A percentile compares a stretch with the other conserved stretches of the same genome.
phyloP scores from a whole-genome alignment of 2,888 invertebrate genomes.

The Phania funesta region DNA sequence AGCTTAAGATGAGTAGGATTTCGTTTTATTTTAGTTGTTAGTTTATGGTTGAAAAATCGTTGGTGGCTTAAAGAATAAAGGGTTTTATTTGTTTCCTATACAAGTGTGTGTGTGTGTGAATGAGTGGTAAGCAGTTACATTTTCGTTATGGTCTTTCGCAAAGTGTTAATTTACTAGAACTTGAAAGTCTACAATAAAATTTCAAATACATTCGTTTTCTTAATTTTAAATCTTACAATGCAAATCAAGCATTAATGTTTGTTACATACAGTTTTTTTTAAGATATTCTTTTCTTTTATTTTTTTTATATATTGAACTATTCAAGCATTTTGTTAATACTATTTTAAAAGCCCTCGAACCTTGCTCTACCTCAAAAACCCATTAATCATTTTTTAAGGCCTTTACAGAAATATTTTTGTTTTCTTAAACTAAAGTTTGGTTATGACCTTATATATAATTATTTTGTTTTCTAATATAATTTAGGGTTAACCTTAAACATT shows the following conservation, averaged over 20 bases:
- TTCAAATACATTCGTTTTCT: slow-evolving; percentile 15
- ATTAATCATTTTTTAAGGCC: slow-evolving; percentile 62
- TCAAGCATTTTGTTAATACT: slow-evolving; percentile 1
- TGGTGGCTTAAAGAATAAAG: slow-evolving; percentile 45
- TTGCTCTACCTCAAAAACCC: slow-evolving; percentile 25
- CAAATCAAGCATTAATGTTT: slow-evolving; percentile 40
- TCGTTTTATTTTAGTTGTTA: background rate
- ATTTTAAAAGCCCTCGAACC: slow-evolving; percentile 48
- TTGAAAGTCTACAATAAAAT: slow-evolving; percentile 42
- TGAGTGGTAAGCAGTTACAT: slow-evolving; percentile 39
- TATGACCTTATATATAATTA: slow-evolving; percentile 39
- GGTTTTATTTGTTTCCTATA: background rate
- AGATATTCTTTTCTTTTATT: background rate
- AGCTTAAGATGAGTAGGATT: slow-evolving; percentile 40
- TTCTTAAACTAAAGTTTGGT: slow-evolving; percentile 35
- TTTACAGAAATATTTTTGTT: slow-evolving; percentile 22
- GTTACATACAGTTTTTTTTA: background rate
- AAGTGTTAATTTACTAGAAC: slow-evolving; percentile 61
- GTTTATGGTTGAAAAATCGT: slow-evolving; percentile 45
- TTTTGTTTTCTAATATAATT: slow-evolving; percentile 21
- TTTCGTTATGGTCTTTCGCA: slow-evolving; percentile 68
- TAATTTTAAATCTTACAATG: background rate
- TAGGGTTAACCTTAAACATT: slow-evolving; percentile 40
- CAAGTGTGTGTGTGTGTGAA: background rate
- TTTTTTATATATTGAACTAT: background rate